phyloP scores from a whole-genome alignment of 2,113 vertebrate genomes.

The Oryzias curvinotus region DNA sequence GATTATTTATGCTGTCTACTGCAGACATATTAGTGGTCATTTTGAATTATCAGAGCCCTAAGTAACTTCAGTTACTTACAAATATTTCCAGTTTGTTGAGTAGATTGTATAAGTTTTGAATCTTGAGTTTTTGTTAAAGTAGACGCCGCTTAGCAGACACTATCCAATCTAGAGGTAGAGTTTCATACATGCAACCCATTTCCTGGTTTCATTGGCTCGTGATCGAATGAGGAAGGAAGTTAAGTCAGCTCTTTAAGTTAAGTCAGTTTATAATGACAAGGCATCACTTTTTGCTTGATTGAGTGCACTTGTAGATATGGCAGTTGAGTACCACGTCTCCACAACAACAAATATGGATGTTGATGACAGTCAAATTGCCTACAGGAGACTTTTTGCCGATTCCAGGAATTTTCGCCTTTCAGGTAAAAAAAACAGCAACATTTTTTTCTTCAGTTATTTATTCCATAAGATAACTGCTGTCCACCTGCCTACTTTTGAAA shows the following conservation, averaged over 20 bases:
- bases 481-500: neutral
- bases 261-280: neutral
- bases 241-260: too few species aligned
- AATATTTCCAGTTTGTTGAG: too few species aligned
- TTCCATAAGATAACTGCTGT: neutral
- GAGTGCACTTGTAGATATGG: slow-evolving; percentile 35
- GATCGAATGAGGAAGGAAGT: neutral
- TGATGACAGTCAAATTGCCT: slow-evolving; percentile 31
- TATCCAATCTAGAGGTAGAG: too few species aligned
- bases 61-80: too few species aligned
- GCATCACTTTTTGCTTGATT: too few species aligned
- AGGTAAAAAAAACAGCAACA: slow-evolving; percentile 38
- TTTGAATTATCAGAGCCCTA: too few species aligned
- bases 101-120: too few species aligned
- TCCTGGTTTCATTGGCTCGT: neutral
- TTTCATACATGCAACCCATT: neutral
- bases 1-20: too few species aligned
- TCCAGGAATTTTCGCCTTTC: slow-evolving; percentile 12
- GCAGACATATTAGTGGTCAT: too few species aligned
- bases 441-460: neutral
- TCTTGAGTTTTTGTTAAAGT: too few species aligned
- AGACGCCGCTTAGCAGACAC: too few species aligned
- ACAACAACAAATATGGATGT: slow-evolving; percentile 29
- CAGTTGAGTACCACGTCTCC: slow-evolving; percentile 26
- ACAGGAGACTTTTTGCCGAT: slow-evolving; percentile 17